A percentile compares a stretch with the other conserved stretches of the same genome.
Evolutionary conservation across 92 coral and sea anemone genomes (phyloP).

Genomic region (Epizoanthus rinbou): DNA sequence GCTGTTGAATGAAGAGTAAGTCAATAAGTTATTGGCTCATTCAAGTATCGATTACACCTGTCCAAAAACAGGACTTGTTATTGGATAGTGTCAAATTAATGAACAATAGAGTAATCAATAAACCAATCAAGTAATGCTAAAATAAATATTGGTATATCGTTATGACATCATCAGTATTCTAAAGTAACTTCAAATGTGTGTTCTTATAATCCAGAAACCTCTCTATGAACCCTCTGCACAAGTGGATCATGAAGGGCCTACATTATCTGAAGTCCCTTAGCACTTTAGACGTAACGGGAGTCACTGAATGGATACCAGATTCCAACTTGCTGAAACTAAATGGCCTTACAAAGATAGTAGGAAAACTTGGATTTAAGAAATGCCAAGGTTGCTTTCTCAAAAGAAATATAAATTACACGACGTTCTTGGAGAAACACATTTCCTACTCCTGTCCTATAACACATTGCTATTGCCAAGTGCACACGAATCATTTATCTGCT

Average conservation of each 20-base stretch:
- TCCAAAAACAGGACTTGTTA: no score
- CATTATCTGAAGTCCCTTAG: not conserved
- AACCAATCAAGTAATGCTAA: no score
- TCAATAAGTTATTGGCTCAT: no score
- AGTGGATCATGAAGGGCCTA: not conserved
- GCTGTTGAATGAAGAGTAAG: no score
- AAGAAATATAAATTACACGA: not conserved
- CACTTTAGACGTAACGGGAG: slow-evolving; percentile 7
- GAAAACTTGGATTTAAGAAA: not conserved
- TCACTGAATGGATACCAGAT: slow-evolving; percentile 8
- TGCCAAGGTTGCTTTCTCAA: not conserved
- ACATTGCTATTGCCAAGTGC: not conserved
- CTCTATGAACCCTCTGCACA: slow-evolving; percentile 15
- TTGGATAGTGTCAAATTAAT: no score
- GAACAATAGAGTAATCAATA: no score
- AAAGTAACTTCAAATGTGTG: not conserved
- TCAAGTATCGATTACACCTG: no score
- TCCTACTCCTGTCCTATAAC: not conserved
- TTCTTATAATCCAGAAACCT: not conserved
- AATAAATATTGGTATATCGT: no score
- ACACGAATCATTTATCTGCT: not conserved
- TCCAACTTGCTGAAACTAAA: not conserved
- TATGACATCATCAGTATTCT: no score
- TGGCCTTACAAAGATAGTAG: not conserved
- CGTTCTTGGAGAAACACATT: not conserved